Conservation (phyloP, 2,113 vertebrate species). For the Orthonyx spaldingii region DNA sequence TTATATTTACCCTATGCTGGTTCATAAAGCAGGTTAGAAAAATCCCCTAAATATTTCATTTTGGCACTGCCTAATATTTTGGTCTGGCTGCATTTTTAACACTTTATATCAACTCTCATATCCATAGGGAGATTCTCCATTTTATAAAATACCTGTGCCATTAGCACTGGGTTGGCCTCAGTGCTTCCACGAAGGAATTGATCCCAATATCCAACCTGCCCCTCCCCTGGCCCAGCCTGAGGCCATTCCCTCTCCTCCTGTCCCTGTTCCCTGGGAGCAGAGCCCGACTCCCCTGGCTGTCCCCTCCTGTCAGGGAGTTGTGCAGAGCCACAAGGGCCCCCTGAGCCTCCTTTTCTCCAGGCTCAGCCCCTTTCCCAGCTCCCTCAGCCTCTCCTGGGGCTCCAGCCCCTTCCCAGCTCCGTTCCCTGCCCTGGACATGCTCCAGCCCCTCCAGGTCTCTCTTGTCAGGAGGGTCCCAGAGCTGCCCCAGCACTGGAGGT, state of each 20-base stretch:
- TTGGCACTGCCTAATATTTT: background rate
- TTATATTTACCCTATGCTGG: background rate
- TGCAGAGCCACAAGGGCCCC: too few species aligned
- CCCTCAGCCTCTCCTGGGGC: background rate
- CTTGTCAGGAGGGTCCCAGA: background rate
- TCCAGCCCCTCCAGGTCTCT: background rate
- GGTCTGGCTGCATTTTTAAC: background rate
- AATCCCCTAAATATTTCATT: background rate
- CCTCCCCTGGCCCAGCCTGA: background rate
- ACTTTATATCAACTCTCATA: background rate
- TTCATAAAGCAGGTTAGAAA: background rate
- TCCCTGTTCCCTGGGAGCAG: background rate
- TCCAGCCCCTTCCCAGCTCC: background rate
- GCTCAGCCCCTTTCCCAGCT: background rate
- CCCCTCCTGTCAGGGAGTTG: background rate
- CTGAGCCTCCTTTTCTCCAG: background rate
- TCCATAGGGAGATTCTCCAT: background rate
- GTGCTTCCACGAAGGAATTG: background rate
- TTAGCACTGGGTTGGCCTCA: background rate
- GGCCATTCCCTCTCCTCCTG: background rate
- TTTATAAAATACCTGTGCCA: background rate
- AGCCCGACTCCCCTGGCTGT: background rate
- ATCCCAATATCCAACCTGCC: rapidly evolving
- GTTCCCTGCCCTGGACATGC: background rate
- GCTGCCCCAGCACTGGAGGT: background rate